Evolutionary conservation across 2,888 invertebrate species (phyloP), one percentile per base, ranked within the genome.

Genomic region (Dryomyza anilis): DNA sequence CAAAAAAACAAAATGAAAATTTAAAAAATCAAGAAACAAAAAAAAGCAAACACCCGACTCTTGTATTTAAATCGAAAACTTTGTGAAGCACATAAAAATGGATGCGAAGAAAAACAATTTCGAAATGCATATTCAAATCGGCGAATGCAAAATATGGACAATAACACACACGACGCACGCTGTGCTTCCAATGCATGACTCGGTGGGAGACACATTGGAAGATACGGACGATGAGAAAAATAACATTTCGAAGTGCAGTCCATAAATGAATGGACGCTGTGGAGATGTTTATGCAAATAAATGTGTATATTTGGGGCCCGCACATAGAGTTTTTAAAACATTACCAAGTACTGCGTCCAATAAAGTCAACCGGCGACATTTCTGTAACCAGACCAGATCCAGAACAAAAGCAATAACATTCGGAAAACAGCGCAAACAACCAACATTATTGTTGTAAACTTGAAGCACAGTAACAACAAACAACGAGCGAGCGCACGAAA

Each of bases 71-170:
- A 58, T 58, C 45, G 30, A 58, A 58, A 58, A 58, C 19, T 58
- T 58, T 45, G 19, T 45, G 21, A 58, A 45, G 36, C 59, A n/a
- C 33, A 23, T 16, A 29, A 48, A 60, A 60, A 55, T 21, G 14
- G 33, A 33, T 50, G 33, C 23, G 59, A 33, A 60, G 36, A 27
- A 57, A 62, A 65, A 62, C 60, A 61, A 56, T 61, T 65, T 56
- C 36, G 21, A 63, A 57, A 63, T 57, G 33, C 48, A 63, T 50
- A 57, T 64, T 43, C 46, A 23, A 46, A 59, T 58, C 30, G 33
- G 33, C 19, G 33, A 45, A 50, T 52, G 66, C 59, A 63, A 43
- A 62, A 63, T 58, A 55, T 46, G 64, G 67, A 62, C 43, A 6
- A 53, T 21, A 33, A 55, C 36, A 23, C 55, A 36, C 23, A 36